Base-by-base conservation (phyloP, 2,888 invertebrate genomes). In the Tetropium fuscum region DNA sequence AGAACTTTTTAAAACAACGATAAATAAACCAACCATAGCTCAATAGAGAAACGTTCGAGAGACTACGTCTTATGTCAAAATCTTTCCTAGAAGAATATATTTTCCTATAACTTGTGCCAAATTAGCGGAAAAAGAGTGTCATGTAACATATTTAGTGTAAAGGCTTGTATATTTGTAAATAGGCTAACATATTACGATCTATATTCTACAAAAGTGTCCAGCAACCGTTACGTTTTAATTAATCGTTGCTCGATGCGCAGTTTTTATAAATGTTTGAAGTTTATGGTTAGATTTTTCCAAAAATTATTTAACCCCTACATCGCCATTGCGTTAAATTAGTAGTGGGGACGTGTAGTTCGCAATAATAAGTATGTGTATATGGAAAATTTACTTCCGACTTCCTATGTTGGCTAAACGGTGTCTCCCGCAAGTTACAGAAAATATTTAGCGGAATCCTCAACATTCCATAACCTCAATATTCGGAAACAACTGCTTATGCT, bases 121-220 rank as follows among this genome's bases (percentile, higher is more conserved):
- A 71, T 72, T 72, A 53, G 25, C 13, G 32, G 53, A 54, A 66
- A 72, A 16, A 27, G 15, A 76, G 78, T 80, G 79, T 80, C 78
- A 78, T 75, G 78, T 79, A 78, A 78, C 77, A 80, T 80, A 80
- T 76, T 78, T 72, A 66, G 74, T 77, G 74, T 75, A 72, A 75
- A 72, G 74, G 78, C 78, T 68, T 81, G 81, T 81, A 81, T 76
- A 81, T 80, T 80, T 80, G 80, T 80, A 80, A 73, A 80, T 80
- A 80, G 70, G 76, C 76, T 75, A 75, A 76, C 73, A 73, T 54
- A 55, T 53, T 44, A 54, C 55, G 53, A 60, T 55, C 51, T 55
- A 63, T 36, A 43, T 45, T 61, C 59, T 59, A 60, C 60, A 58
- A 54, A 48, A 56, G 34, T 47, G 58, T 48, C 56, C 51, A 56